Base-by-base conservation (phyloP, 2,888 invertebrate genomes). In the Tenthredo amoena region DNA sequence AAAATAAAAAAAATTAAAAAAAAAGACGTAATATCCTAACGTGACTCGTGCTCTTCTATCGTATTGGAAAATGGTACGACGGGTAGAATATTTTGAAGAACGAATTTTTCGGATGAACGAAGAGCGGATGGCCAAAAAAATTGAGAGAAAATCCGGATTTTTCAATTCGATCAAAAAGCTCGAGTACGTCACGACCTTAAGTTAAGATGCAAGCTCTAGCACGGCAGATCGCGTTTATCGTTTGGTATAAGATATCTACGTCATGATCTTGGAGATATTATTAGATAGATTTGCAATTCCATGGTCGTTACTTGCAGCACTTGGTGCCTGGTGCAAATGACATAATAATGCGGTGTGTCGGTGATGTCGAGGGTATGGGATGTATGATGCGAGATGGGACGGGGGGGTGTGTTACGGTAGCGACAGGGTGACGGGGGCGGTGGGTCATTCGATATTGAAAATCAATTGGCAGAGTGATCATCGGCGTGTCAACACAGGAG, bases 281-380 rank as follows among this genome's bases (percentile, higher is more conserved):
- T 83, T 68, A n/a, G 83, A 83, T 83, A 47, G 68, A 83, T 83
- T 83, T 83, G 83, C 83, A 83, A 83, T 83, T 68, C 83, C 83
- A 71, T 58, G 71, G 47, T 83, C 83, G 71, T 83, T 71, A 83
- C 83, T 71, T 71, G 83, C 83, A 83, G 83, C 83, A 37, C 26
- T 43, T 81, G 81, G 26, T 18, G 83, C 47, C 83, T 71, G 68
- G 83, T 83, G 83, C 83, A 83, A 83, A 83, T 83, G 65, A 83
- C 83, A 71, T 83, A 83, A 83, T 83, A 83, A 71, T 68, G 83
- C 83, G 83, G 83, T 83, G 83, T 83, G 83, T 83, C 83, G 47
- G 68, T 43, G 83, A 83, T 68, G 83, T 83, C 12, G 68, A 18
- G 43, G 37, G 37, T n/a, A 15, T 26, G 82, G 50, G 18, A 15